These are phyloP conservation scores for Dolomedes plantarius DNA, from an alignment of 2,888 invertebrate species.

Conservation along the genomic window DNA sequence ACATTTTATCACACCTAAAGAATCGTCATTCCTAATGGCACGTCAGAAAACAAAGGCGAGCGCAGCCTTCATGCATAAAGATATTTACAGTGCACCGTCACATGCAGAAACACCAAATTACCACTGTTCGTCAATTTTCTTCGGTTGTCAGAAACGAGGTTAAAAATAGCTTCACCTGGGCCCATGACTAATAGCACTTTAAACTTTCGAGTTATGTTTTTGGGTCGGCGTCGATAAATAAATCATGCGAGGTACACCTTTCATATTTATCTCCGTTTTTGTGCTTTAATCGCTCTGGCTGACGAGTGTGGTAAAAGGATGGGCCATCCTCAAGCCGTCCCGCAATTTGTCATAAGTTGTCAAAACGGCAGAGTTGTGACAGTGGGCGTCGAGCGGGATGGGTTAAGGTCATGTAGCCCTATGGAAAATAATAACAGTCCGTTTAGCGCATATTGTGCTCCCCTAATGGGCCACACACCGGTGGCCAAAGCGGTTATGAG, in stretches of 20 bases:
- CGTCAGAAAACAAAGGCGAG: slow-evolving; percentile 4
- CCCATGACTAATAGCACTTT: slow-evolving; percentile 28
- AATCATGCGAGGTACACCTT: slow-evolving; percentile 35
- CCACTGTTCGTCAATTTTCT: neutral
- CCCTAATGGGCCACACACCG: slow-evolving; percentile 43
- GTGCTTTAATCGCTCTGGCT: slow-evolving; percentile 50
- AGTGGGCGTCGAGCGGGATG: slow-evolving; percentile 44
- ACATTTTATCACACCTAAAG: too few species aligned
- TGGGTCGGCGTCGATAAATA: slow-evolving; percentile 43
- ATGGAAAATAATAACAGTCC: slow-evolving; percentile 49
- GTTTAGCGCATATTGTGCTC: slow-evolving; percentile 38
- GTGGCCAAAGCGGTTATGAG: slow-evolving; percentile 23
- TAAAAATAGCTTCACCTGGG: slow-evolving; percentile 35
- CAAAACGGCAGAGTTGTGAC: slow-evolving; percentile 59
- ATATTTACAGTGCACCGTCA: slow-evolving; percentile 7
- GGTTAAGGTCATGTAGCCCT: slow-evolving; percentile 27
- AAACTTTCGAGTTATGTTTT: slow-evolving; percentile 44
- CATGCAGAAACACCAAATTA: slow-evolving; percentile 16
- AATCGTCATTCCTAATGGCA: neutral
- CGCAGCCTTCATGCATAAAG: neutral
- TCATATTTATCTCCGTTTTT: slow-evolving; percentile 63
- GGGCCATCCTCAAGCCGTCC: slow-evolving; percentile 42
- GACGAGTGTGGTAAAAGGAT: slow-evolving; percentile 43
- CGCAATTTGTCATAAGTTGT: slow-evolving; percentile 60
- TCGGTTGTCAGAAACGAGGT: slow-evolving; percentile 15